A percentile compares a stretch with the other conserved stretches of the same genome.
Conservation (phyloP, 2,888 invertebrate genomes). For the Siphonodentalium dalli region DNA sequence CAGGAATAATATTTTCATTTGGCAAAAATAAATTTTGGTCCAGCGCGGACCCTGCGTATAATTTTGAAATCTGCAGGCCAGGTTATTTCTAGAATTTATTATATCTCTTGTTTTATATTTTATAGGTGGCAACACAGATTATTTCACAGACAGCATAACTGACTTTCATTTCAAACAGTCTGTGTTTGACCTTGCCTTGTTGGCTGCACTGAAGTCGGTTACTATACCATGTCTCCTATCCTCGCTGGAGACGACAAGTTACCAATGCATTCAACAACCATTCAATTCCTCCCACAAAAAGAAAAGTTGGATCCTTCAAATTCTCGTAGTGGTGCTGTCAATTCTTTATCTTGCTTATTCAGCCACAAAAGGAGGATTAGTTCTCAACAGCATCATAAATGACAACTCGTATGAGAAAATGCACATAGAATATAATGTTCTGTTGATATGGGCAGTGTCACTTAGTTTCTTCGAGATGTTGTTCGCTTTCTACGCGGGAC, state of each 20-base stretch:
- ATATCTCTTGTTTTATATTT: constrained; percentile 11
- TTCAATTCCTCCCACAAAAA: constrained; percentile 26
- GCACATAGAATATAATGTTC: constrained; percentile 52
- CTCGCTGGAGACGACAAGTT: constrained; percentile 39
- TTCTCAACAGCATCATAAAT: constrained; percentile 42
- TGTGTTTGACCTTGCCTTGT: constrained; percentile 57
- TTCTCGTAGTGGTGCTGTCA: constrained; percentile 25
- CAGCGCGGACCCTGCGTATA: too few relatives aligned
- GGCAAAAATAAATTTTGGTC: too few relatives aligned
- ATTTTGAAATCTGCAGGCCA: too few relatives aligned
- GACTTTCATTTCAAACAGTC: constrained; percentile 49
- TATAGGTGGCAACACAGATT: constrained; percentile 54
- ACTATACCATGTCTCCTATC: constrained; percentile 35
- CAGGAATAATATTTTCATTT: too few relatives aligned
- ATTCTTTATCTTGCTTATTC: constrained; percentile 35
- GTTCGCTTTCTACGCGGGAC: constrained; percentile 41
- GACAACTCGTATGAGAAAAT: constrained; percentile 37
- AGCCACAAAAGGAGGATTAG: constrained; percentile 44
- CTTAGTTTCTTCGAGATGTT: constrained; percentile 47
- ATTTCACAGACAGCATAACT: constrained; percentile 56
- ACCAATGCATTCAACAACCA: constrained; percentile 30
- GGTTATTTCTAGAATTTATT: too few relatives aligned
- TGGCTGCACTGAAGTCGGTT: constrained; percentile 45
- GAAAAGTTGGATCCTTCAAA: constrained; percentile 28
- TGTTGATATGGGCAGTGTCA: constrained; percentile 42